Evolutionary conservation across 2,797 vertebrate genomes (phyloP), one percentile per base, ranked within the genome.

Genomic region (Enteromius viviparus): DNA sequence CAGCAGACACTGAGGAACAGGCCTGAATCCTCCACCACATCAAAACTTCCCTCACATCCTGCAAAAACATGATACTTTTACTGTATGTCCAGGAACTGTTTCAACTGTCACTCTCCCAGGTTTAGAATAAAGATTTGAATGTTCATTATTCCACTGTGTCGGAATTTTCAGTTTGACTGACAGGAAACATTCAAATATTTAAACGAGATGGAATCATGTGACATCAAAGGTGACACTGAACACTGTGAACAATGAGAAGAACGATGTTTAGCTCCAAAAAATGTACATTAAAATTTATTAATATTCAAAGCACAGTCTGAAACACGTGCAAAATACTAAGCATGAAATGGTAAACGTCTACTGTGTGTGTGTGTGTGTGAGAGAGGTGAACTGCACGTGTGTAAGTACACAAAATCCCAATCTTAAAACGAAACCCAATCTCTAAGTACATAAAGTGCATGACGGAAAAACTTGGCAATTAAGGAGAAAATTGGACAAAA

Each of bases 251-350:
- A 60, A 76, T 15, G 34, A 60, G 21, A 0, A 60, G 2, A 3
- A 65, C 9, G 42, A 51, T 69, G 11, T 32, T 75, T 78, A 78
- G 42, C 32, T 47, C 15, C 15, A 77, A 64, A 87, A 88, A 86
- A 85, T 49, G 85, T 78, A 85, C 85, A 82, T 83, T 87, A 84
- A 90, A 89, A 85, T 75, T 90, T 90, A 87, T 87, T 89, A 76
- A 76, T 89, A 89, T 87, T 92, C 86, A 85, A 88, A 83, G 86
- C 78, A 86, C 79, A 89, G 85, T 89, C 84, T 75, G 60, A 85
- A 89, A 90, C 85, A 89, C 89, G 89, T 91, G 91, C 92, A 91
- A 87, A 89, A 89, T 87, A 76, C 86, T 85, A 71, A 89, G 85
- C 89, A 87, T 86, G 87, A 72, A 87, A 86, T 23, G 49, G 40